Conservation (phyloP, 2,113 vertebrate genomes). For the Myanophis thanlyinensis region DNA sequence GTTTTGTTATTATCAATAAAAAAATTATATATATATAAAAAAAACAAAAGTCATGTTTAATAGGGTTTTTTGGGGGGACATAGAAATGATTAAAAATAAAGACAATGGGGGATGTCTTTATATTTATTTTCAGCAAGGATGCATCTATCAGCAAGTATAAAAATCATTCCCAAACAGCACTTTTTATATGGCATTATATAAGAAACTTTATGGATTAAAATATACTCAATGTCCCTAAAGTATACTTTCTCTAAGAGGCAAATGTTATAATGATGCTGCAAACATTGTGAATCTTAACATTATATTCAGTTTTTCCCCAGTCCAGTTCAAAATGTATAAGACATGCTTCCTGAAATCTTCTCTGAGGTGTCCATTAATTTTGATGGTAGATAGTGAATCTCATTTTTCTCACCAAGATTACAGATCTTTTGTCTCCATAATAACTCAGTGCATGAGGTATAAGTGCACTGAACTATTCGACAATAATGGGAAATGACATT, state of each 20-base stretch:
- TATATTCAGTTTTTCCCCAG: neutral
- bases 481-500: constrained; percentile 6
- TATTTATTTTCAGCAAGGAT: neutral
- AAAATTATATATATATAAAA: too few species aligned
- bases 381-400: neutral
- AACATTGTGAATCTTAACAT: neutral
- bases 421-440: neutral
- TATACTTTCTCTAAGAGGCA: neutral
- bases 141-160: neutral
- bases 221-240: neutral
- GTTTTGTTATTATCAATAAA: too few species aligned
- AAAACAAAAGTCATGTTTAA: neutral
- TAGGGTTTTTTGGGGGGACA: neutral
- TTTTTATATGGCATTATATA: neutral
- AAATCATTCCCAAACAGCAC: neutral
- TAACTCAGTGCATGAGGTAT: neutral
- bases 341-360: neutral
- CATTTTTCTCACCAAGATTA: neutral
- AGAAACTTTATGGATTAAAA: neutral
- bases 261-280: neutral
- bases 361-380: neutral
- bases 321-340: neutral
- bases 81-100: neutral
- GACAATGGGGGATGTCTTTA: neutral
- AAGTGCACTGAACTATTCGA: rapidly evolving